Percentiles rank a stretch among this genome's conserved stretches.
These are phyloP conservation scores for Eurosta solidaginis DNA, from an alignment of 1,140 invertebrate genomes.

Conservation along the genomic window DNA sequence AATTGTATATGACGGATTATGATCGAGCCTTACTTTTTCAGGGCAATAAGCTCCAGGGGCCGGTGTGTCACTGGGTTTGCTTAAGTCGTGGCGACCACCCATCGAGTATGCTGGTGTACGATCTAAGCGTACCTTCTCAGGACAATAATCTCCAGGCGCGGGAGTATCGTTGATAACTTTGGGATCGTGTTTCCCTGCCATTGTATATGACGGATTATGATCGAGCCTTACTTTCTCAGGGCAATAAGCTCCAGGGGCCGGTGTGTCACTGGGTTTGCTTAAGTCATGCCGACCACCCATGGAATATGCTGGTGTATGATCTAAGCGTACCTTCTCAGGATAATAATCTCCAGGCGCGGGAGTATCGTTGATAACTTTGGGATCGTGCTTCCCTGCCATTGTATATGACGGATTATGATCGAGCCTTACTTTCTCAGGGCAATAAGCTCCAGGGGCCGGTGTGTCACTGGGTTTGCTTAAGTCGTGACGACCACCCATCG, in stretches of 20 bases:
- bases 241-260: slow-evolving; percentile 69
- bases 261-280: slow-evolving; percentile 63
- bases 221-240: slow-evolving; percentile 63
- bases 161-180: slow-evolving; percentile 57
- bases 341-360: slow-evolving; percentile 63
- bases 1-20: slow-evolving; percentile 64
- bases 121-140: slow-evolving; percentile 67
- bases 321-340: slow-evolving; percentile 68
- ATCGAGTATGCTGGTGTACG: slow-evolving; percentile 67
- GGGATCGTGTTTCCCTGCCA: slow-evolving; percentile 62
- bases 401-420: neutral
- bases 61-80: slow-evolving; percentile 64
- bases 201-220: slow-evolving; percentile 58
- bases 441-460: slow-evolving; percentile 71
- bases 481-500: slow-evolving; percentile 64
- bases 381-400: neutral
- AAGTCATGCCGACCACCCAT: slow-evolving; percentile 63
- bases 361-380: neutral
- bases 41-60: slow-evolving; percentile 78
- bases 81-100: slow-evolving; percentile 63
- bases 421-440: slow-evolving; percentile 58
- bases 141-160: slow-evolving; percentile 61
- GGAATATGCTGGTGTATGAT: slow-evolving; percentile 63
- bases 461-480: slow-evolving; percentile 63
- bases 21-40: slow-evolving; percentile 69